Conservation (phyloP, 1,140 invertebrate species). For the Phortica variegata region DNA sequence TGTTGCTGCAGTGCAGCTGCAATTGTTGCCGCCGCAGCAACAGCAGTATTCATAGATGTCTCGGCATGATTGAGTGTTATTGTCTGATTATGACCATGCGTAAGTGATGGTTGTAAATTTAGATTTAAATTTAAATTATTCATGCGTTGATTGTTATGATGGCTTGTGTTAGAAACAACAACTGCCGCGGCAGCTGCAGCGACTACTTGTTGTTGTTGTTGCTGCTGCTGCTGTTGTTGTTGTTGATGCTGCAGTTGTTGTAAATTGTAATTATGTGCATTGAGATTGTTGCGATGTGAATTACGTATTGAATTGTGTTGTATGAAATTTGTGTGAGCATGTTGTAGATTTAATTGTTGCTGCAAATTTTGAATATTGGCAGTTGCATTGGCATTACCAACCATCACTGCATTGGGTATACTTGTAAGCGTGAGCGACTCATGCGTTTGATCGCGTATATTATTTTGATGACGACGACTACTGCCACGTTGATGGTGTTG, state of each 20-base stretch:
- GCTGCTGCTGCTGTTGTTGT: constrained; percentile 34
- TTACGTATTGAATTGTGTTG: constrained; percentile 54
- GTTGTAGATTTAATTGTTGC: constrained; percentile 23
- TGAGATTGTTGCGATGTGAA: constrained; percentile 53
- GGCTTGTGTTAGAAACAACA: constrained; percentile 38
- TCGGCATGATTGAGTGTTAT: constrained; percentile 22
- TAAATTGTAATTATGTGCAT: constrained; percentile 37
- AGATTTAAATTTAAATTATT: constrained; percentile 51
- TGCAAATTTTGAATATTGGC: constrained; percentile 29
- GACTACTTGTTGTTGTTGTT: constrained; percentile 45
- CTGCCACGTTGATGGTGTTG: constrained; percentile 37
- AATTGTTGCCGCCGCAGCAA: constrained; percentile 46
- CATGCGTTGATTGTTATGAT: constrained; percentile 44
- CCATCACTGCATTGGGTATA: constrained; percentile 23
- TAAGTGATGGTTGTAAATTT: constrained; percentile 18
- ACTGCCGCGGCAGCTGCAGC: constrained; percentile 48
- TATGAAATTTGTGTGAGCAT: constrained; percentile 41
- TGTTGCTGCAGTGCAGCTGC: constrained; percentile 47
- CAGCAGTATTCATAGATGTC: constrained; percentile 37
- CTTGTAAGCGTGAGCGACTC: constrained; percentile 44
- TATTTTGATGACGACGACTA: constrained; percentile 45
- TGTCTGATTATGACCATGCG: constrained; percentile 30
- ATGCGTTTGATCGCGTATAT: constrained; percentile 53
- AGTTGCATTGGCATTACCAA: constrained; percentile 8
- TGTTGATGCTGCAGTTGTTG: constrained; percentile 15